Conservation (phyloP, 2,797 vertebrate species). For the Gadopsis marmoratus region DNA sequence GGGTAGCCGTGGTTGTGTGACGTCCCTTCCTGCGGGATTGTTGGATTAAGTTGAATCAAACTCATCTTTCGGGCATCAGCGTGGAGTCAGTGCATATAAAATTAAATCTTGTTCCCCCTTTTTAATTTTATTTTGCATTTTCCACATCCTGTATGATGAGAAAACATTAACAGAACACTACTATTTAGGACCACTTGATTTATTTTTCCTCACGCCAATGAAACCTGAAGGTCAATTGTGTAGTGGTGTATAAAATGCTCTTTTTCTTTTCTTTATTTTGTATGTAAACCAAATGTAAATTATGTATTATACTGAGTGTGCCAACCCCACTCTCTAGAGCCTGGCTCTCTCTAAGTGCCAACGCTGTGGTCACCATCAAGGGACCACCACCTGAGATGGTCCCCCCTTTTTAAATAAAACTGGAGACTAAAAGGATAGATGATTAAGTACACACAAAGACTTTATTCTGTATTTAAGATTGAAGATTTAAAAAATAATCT, state of each 20-base stretch:
- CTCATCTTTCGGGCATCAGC: slow-evolving; percentile 50
- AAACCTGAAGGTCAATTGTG: slow-evolving; percentile 79
- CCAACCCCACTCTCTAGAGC: slow-evolving; percentile 90
- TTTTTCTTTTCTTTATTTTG: slow-evolving; percentile 68
- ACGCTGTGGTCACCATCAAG: slow-evolving; percentile 87
- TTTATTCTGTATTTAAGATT: slow-evolving; percentile 88
- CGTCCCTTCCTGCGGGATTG: slow-evolving; percentile 39
- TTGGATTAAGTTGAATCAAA: slow-evolving; percentile 50
- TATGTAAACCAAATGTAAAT: slow-evolving; percentile 88
- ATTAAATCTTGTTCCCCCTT: slow-evolving; percentile 38
- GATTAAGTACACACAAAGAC: slow-evolving; percentile 78
- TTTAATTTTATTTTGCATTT: slow-evolving; percentile 7
- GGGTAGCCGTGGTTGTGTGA: slow-evolving; percentile 17
- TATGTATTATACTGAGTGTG: slow-evolving; percentile 90
- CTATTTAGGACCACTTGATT: slow-evolving; percentile 81
- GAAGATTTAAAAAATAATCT: slow-evolving; percentile 85
- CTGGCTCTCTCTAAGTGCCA: slow-evolving; percentile 93
- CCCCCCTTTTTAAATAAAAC: slow-evolving; percentile 86
- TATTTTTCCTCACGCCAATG: slow-evolving; percentile 72
- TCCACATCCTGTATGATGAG: slow-evolving; percentile 57
- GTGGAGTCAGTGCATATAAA: slow-evolving; percentile 59
- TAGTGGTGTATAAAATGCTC: slow-evolving; percentile 78
- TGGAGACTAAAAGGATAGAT: slow-evolving; percentile 85
- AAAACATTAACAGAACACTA: slow-evolving; percentile 80
- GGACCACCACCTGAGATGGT: slow-evolving; percentile 86